phyloP scores from a whole-genome alignment of 2,797 vertebrate species.

The Darevskia nairensis region DNA sequence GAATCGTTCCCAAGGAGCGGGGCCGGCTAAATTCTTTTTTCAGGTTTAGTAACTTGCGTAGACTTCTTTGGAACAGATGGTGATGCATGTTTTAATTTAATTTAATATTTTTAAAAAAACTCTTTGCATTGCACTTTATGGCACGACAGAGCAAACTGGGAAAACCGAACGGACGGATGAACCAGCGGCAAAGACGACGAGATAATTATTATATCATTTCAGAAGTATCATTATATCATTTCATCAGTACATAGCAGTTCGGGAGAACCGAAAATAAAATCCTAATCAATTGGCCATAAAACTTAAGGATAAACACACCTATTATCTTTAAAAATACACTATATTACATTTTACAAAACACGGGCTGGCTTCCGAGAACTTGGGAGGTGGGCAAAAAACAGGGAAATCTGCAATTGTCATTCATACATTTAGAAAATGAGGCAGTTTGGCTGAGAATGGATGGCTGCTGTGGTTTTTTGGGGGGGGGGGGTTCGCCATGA shows the following conservation, averaged over 20 bases:
- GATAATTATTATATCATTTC: too few relatives aligned
- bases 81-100: too few relatives aligned
- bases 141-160: not conserved
- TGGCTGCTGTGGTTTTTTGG: too few relatives aligned
- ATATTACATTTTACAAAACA: conserved; percentile 8
- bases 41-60: not conserved
- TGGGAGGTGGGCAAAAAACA: not conserved
- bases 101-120: not conserved
- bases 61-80: not conserved
- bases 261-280: not conserved
- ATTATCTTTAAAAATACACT: not conserved
- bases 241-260: not conserved
- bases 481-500: too few relatives aligned
- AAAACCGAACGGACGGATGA: not conserved
- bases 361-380: too few relatives aligned
- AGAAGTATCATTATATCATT: too few relatives aligned
- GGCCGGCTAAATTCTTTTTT: not conserved
- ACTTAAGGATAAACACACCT: not conserved
- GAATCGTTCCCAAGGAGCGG: too few relatives aligned
- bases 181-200: too few relatives aligned
- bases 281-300: not conserved
- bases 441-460: not conserved
- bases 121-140: not conserved
- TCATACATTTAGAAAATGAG: not conserved
- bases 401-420: not conserved